Base-by-base conservation (phyloP, 2,797 vertebrate species). In the Siniperca obscura region DNA sequence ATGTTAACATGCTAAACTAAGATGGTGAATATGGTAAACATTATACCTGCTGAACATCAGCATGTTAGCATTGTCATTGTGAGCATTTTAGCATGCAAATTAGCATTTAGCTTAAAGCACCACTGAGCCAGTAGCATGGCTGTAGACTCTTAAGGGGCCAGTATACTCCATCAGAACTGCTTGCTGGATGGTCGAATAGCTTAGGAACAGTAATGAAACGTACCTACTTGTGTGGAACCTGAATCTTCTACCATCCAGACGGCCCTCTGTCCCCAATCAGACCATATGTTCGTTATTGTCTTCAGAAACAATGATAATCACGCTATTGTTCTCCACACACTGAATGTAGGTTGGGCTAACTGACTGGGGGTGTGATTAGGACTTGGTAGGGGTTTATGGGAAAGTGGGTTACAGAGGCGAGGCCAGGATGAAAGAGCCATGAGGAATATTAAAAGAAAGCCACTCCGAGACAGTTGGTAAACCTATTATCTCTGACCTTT, bases 341-440 rank as follows among this genome's bases (percentile, higher is more conserved):
- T 69, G 61, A 83, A 78, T 85, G 70, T 52, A 56, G 82, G 71
- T 81, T 79, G 70, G 82, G 76, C 38, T 40, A n/a, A 68, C 22
- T n/a, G 42, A 3, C 9, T 13, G 53, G 56, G 53, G 22, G 25
- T 74, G 53, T 30, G 76, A 76, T 74, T 70, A 67, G 80, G 84
- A 61, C 53, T 59, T 62, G 44, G 16, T 53, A 7, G 79, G 87
- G 74, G 80, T 85, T 80, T 76, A 77, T 21, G 56, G 61, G 83
- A 92, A 93, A 93, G 80, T 92, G 86, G 93, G 91, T 91, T 90
- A 92, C 27, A 71, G 76, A 81, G 59, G 74, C 65, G 81, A 80
- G 84, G 71, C 57, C 72, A 48, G 61, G 48, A 64, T 57, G 60
- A 70, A 30, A 16, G 70, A 50, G 44, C 57, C 42, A 21, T 42